phyloP scores from a whole-genome alignment of 2,797 vertebrate genomes.

The Cynopterus sphinx region DNA sequence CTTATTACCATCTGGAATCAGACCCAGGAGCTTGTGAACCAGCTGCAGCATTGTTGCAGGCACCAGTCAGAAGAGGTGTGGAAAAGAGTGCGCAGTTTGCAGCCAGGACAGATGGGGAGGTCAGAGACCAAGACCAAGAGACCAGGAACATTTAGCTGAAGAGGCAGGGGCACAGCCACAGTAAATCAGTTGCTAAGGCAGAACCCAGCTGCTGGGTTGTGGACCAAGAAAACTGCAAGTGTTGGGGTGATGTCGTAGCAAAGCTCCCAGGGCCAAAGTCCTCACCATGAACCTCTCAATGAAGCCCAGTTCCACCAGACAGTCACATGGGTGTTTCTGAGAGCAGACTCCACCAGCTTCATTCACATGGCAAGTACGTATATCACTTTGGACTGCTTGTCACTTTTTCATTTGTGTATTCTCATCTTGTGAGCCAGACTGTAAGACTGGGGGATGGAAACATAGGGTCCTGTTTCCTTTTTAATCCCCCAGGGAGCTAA shows the following conservation, averaged over 20 bases:
- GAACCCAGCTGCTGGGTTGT: neutral
- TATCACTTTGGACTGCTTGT: neutral
- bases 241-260: neutral
- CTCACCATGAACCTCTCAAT: neutral
- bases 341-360: neutral
- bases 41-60: neutral
- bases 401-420: neutral
- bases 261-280: neutral
- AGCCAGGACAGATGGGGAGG: neutral
- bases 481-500: neutral
- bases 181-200: neutral
- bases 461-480: neutral
- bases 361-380: neutral
- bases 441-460: neutral
- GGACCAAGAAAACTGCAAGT: neutral
- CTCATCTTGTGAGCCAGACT: neutral
- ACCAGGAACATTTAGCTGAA: neutral
- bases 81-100: neutral
- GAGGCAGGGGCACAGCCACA: neutral
- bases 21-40: neutral
- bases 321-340: neutral
- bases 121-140: neutral
- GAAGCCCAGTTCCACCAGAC: neutral
- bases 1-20: neutral
- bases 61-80: neutral